phyloP scores from a whole-genome alignment of 2,113 vertebrate species.

The Vidua chalybeata region DNA sequence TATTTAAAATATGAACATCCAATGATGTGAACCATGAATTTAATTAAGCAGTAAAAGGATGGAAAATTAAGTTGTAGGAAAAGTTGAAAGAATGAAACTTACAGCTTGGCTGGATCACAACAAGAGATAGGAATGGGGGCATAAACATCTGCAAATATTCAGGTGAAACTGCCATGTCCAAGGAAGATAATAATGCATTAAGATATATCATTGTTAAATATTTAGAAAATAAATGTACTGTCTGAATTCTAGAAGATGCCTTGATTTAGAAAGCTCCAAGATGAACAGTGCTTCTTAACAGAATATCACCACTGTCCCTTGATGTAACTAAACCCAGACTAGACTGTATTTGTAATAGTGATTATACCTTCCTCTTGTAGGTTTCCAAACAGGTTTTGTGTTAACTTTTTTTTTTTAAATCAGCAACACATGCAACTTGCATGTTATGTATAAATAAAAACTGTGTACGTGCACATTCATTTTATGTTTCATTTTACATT shows the following conservation, averaged over 20 bases:
- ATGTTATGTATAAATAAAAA: neutral
- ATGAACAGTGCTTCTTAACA: neutral
- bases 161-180: neutral
- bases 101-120: neutral
- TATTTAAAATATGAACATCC: constrained; percentile 20
- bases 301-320: neutral
- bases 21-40: neutral
- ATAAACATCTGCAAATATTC: neutral
- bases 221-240: neutral
- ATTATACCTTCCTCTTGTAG: accelerated
- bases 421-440: neutral
- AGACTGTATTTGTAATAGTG: neutral
- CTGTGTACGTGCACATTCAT: neutral
- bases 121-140: neutral
- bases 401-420: neutral
- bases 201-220: accelerated
- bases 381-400: neutral
- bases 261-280: neutral
- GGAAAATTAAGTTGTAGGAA: constrained; percentile 6
- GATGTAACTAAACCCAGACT: neutral
- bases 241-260: neutral
- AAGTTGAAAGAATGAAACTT: neutral
- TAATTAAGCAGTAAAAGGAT: constrained; percentile 13
- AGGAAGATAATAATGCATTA: neutral
- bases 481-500: neutral